Base-by-base conservation (phyloP, 2,797 vertebrate species). In the Austrolebias charrua region DNA sequence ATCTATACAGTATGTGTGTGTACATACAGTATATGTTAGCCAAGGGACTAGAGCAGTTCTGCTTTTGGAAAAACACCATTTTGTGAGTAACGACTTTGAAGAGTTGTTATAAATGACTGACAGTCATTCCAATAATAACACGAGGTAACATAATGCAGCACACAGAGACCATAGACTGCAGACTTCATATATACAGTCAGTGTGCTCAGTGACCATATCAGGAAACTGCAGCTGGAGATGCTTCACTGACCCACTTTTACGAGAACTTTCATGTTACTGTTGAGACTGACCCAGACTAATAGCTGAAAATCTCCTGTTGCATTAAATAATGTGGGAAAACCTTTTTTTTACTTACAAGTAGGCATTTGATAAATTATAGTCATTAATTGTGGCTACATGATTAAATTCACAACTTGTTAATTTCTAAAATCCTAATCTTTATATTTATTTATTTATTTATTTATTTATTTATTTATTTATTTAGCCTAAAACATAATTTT, bases 151-250 rank as follows among this genome's bases (percentile, higher is more conserved):
- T 48, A 40, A 48, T 7, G 46, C 40, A 13, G 35, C 28, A 8
- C 46, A 20, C n/a, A 31, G 44, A 20, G n/a, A 57, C 38, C 28
- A 11, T 19, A 43, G 52, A 28, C 35, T 48, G 52, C 28, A 44
- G n/a, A 45, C 44, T 55, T 19, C 15, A 43, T 15, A 40, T 56
- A 56, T 28, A 29, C 12, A 51, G 44, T 57, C 33, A 55, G 29
- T 29, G 14, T 45, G 28, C 19, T 57, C 5, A 49, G 5, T 45
- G 20, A 69, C 42, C 7, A 40, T 59, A 48, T 59, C 45, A 48
- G 31, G 57, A 13, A 35, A 35, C 29, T 15, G 3, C 14, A 48
- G 45, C 33, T 38, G 33, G 14, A 48, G 57, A 59, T 48, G 18
- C 45, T 48, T 5, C 43, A 38, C 28, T 14, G 55, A 56, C 16